phyloP scores from a whole-genome alignment of 2,888 invertebrate genomes.

The Epinotia bilunana region DNA sequence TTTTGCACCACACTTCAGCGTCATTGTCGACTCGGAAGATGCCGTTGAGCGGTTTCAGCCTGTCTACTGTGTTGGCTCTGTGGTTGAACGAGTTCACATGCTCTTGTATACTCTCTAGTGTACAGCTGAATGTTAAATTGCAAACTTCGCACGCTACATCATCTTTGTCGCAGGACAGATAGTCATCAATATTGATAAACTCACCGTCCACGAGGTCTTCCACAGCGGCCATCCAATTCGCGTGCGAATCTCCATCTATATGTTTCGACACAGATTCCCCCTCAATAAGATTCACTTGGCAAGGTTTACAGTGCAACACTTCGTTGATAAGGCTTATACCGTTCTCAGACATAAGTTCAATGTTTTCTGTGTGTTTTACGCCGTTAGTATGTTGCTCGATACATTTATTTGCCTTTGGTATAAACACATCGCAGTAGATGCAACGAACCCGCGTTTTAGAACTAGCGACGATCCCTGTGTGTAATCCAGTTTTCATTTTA shows the following conservation, averaged over 20 bases:
- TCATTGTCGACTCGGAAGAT: conserved; percentile 61
- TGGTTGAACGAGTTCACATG: conserved; percentile 67
- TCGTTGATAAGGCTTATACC: conserved; percentile 61
- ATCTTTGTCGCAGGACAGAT: conserved; percentile 62
- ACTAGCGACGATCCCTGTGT: conserved; percentile 64
- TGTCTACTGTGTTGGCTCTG: conserved; percentile 61
- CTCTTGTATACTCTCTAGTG: conserved; percentile 60
- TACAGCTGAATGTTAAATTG: conserved; percentile 56
- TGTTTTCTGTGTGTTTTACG: conserved; percentile 67
- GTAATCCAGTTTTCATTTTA: conserved; percentile 67
- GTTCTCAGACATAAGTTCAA: conserved; percentile 65
- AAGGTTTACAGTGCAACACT: conserved; percentile 65
- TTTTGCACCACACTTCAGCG: conserved; percentile 68
- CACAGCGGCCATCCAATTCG: conserved; percentile 66
- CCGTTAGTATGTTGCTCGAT: conserved; percentile 72
- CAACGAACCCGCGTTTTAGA: conserved; percentile 71
- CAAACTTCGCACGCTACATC: conserved; percentile 67
- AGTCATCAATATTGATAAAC: conserved; percentile 63
- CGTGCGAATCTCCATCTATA: conserved; percentile 63
- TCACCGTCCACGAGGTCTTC: conserved; percentile 69
- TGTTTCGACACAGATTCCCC: conserved; percentile 65
- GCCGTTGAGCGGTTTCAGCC: conserved; percentile 64
- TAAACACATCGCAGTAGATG: conserved; percentile 68
- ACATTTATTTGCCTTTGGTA: conserved; percentile 70
- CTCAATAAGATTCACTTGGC: conserved; percentile 57